Evolutionary conservation across 2,797 vertebrate species (phyloP), one percentile per base, ranked within the genome.

Genomic region (Numenius phaeopus): DNA sequence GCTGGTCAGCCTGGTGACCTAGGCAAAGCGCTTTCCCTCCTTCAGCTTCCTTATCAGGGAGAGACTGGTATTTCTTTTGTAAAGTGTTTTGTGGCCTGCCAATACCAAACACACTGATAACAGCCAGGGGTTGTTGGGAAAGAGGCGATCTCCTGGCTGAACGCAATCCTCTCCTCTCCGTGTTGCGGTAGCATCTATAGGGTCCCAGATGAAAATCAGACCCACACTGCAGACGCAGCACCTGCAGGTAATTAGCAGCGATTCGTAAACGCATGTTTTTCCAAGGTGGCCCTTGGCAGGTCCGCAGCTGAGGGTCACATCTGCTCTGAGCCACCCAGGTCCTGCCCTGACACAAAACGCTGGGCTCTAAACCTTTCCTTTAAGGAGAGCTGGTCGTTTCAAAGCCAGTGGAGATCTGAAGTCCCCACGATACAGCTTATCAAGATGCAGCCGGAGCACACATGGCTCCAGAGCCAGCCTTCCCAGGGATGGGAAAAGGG

Each of bases 401-500:
- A 77, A 85, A 73, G 71, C 21, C 55, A 55, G 42, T 11, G 17
- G 32, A 59, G 55, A 66, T 7, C 10, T 20, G 37, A 52, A 81
- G 37, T 30, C 30, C 6, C 24, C 13, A 2, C 1, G 7, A 32
- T 2, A 26, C 4, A 6, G 46, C 23, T 71, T 32, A 55, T 9
- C 8, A 4, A 42, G n/a, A 34, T 8, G n/a, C 14, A 14, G 24
- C 42, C 2, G 0, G 1, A 49, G 78, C 9, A 47, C 13, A 4
- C 6, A 4, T 0, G 3, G 58, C 24, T 58, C 17, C 37, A 4
- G 7, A 40, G 39, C 7, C 23, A 71, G 17, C 29, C 50, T 21
- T 61, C 58, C 42, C 0, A 0, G 29, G 24, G 39, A 84, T 0
- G 0, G 8, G 37, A 32, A 0, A 6, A 2, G 5, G 52, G 32